A percentile compares a stretch with the other conserved stretches of the same genome.
phyloP scores from a whole-genome alignment of 2,888 invertebrate species.

The Aphrophora alni region DNA sequence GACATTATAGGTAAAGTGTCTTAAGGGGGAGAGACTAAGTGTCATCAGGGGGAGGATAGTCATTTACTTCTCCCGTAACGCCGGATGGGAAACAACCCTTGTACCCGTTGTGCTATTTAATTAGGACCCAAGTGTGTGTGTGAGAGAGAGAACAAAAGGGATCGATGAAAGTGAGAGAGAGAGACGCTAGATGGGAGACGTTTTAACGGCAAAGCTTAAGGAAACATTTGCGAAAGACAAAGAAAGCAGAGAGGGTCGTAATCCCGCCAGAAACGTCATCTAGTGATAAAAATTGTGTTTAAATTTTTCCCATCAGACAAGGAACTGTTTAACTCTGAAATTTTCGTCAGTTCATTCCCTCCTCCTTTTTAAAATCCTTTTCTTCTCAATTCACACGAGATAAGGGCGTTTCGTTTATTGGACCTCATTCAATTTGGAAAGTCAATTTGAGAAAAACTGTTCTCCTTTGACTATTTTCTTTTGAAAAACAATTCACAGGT shows the following conservation, averaged over 20 bases:
- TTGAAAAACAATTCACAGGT: neutral
- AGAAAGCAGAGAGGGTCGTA: neutral
- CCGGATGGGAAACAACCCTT: neutral
- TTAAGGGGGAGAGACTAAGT: neutral
- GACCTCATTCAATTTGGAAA: neutral
- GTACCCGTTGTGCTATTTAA: neutral
- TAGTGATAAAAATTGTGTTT: neutral
- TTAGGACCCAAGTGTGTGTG: neutral
- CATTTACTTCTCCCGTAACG: too few species aligned
- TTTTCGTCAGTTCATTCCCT: neutral
- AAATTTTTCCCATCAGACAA: neutral
- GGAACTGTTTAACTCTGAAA: neutral
- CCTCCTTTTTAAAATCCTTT: neutral
- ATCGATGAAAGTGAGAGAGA: neutral
- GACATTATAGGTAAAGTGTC: neutral
- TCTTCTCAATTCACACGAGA: neutral
- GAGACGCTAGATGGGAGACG: conserved; percentile 16
- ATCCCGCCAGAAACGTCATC: neutral
- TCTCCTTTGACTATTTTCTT: neutral
- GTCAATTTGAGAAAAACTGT: neutral
- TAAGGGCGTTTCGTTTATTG: neutral
- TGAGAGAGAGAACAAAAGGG: neutral
- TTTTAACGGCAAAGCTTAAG: conserved; percentile 31
- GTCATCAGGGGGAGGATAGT: neutral
- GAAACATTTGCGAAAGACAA: conserved; percentile 25